phyloP scores from a whole-genome alignment of 2,888 invertebrate genomes.

The Cenopis cana region DNA sequence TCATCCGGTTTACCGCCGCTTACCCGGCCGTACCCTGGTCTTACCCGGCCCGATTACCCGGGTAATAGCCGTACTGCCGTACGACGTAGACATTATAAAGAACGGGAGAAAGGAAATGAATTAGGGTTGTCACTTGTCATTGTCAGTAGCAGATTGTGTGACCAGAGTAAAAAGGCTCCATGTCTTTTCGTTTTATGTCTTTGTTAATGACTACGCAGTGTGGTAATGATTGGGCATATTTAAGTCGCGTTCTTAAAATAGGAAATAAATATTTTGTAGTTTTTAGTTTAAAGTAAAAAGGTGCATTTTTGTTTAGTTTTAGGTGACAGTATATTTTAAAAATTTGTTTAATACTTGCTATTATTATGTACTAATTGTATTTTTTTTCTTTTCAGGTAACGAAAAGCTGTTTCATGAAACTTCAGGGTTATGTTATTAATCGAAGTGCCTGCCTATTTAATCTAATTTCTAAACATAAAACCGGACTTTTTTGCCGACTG shows the following conservation, averaged over 20 bases:
- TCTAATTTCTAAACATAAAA: too few relatives aligned
- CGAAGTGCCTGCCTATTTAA: conserved; percentile 19
- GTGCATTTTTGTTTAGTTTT: too few relatives aligned
- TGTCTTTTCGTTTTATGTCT: background rate
- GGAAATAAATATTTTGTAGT: too few relatives aligned
- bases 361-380: background rate
- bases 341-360: background rate
- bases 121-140: conserved; percentile 4
- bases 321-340: too few relatives aligned
- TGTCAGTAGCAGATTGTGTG: conserved; percentile 1
- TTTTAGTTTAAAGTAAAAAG: too few relatives aligned
- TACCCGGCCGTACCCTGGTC: conserved; percentile 17
- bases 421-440: conserved; percentile 7
- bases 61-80: conserved; percentile 1
- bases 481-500: too few relatives aligned
- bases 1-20: conserved; percentile 39
- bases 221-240: too few relatives aligned
- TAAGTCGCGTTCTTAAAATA: too few relatives aligned
- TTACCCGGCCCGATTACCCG: conserved; percentile 22
- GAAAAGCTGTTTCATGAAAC: background rate
- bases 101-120: background rate
- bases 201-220: too few relatives aligned
- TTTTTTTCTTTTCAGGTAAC: conserved; percentile 35
- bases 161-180: background rate
- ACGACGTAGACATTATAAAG: conserved; percentile 1